Evolutionary conservation across 1,140 invertebrate species (phyloP).

Genomic region (Pseudomyrmex flavicornis): DNA sequence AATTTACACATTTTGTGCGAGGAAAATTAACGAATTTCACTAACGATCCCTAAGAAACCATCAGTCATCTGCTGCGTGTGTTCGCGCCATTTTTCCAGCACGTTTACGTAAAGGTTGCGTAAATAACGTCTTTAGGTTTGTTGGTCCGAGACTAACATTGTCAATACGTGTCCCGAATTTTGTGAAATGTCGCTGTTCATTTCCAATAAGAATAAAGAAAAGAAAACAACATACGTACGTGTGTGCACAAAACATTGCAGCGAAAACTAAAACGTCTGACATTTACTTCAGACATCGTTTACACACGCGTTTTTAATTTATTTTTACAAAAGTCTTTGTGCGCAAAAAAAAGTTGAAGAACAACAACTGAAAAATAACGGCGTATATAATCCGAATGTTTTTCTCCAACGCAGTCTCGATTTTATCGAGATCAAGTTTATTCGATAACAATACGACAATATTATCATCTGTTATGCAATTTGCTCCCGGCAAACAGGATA

Average conservation of each 20-base stretch:
- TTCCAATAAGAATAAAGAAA: neutral
- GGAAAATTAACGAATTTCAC: conserved; percentile 31
- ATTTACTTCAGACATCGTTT: neutral
- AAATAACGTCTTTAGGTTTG: conserved; percentile 11
- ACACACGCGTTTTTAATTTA: too few species aligned
- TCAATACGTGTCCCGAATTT: neutral
- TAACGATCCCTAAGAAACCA: conserved; percentile 36
- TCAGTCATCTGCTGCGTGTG: conserved; percentile 5
- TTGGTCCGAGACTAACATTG: neutral
- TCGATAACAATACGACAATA: neutral
- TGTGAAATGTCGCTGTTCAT: neutral
- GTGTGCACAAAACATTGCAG: neutral
- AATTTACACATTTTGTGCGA: neutral
- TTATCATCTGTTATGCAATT: conserved; percentile 2
- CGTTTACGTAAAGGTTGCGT: conserved; percentile 19
- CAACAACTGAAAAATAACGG: too few species aligned
- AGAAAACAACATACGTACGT: neutral
- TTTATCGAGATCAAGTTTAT: neutral
- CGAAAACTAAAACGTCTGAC: neutral
- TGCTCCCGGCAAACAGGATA: neutral
- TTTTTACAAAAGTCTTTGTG: too few species aligned
- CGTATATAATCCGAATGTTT: too few species aligned
- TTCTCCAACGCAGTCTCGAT: neutral
- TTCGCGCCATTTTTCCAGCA: conserved; percentile 24
- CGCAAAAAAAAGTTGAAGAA: too few species aligned